A percentile compares a stretch with the other conserved stretches of the same genome.
Evolutionary conservation across 2,113 vertebrate genomes (phyloP).

Genomic region (Phycodurus eques): DNA sequence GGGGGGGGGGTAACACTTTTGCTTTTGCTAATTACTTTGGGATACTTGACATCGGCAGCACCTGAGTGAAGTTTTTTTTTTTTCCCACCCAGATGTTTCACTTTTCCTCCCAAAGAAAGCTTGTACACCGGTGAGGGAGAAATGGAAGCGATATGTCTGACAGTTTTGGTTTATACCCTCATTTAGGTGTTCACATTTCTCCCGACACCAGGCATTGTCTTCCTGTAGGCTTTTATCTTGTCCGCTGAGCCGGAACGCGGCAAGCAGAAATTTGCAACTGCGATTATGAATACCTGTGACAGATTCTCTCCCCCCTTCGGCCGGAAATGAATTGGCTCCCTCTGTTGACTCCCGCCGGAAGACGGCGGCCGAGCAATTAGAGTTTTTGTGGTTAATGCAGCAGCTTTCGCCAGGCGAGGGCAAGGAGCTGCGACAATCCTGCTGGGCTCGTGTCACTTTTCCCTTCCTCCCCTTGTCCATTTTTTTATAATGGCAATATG

Average conservation of each 20-base stretch:
- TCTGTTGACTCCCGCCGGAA: constrained; percentile 72
- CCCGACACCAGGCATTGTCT: constrained; percentile 70
- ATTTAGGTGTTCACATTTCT: constrained; percentile 71
- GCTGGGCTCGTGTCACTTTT: constrained; percentile 73
- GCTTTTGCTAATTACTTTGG: constrained; percentile 68
- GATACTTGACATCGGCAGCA: constrained; percentile 58
- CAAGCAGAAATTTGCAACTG: constrained; percentile 76
- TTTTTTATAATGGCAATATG: constrained; percentile 42
- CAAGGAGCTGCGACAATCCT: constrained; percentile 74
- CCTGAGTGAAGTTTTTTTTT: constrained; percentile 64
- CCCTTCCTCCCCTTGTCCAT: constrained; percentile 32
- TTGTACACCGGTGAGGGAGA: constrained; percentile 63
- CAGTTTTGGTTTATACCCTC: constrained; percentile 76
- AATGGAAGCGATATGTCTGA: constrained; percentile 66
- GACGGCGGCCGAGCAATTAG: constrained; percentile 78
- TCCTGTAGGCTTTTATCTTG: constrained; percentile 76
- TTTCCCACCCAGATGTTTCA: constrained; percentile 59
- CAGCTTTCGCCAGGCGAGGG: constrained; percentile 72
- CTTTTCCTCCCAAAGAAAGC: constrained; percentile 19
- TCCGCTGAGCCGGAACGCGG: constrained; percentile 66
- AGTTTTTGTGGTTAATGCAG: constrained; percentile 77
- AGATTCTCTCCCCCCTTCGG: constrained; percentile 74
- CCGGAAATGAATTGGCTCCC: constrained; percentile 76
- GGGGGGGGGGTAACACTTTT: constrained; percentile 41
- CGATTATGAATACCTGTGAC: constrained; percentile 81